Conservation (phyloP, 1,140 invertebrate genomes). For the Ruditapes philippinarum region DNA sequence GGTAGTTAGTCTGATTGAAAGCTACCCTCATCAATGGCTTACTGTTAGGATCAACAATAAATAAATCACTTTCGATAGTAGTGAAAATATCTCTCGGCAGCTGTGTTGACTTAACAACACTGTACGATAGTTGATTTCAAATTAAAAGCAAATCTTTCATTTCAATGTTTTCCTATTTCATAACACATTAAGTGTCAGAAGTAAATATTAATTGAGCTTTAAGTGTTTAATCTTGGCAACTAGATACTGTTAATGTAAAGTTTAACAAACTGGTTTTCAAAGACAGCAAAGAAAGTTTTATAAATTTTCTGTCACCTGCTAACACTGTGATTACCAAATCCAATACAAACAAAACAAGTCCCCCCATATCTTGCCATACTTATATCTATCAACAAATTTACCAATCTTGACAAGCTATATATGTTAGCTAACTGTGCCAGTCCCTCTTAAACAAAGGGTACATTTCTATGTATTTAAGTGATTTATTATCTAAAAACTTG, state of each 20-base stretch:
- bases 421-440: not conserved
- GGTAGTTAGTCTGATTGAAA: not conserved
- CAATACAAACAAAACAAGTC: not conserved
- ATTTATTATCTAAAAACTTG: too few relatives aligned
- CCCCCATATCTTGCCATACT: not conserved
- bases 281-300: not conserved
- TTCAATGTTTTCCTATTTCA: slow-evolving; percentile 4
- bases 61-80: slow-evolving; percentile 2
- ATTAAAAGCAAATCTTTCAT: slow-evolving; percentile 17
- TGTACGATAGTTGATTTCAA: not conserved
- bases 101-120: slow-evolving; percentile 3
- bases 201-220: slow-evolving; percentile 22
- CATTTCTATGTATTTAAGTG: not conserved
- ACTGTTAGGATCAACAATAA: not conserved
- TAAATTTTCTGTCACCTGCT: not conserved
- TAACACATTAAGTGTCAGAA: slow-evolving; percentile 16
- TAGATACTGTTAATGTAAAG: slow-evolving; percentile 4
- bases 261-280: not conserved
- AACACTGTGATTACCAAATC: not conserved
- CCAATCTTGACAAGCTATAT: not conserved
- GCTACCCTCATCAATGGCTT: not conserved
- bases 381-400: not conserved
- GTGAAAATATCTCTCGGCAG: not conserved
- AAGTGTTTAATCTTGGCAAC: slow-evolving; percentile 19
- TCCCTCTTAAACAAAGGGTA: not conserved